A percentile compares a stretch with the other conserved stretches of the same genome.
Evolutionary conservation across 1,140 invertebrate genomes (phyloP).

Genomic region (Bombus huntii): DNA sequence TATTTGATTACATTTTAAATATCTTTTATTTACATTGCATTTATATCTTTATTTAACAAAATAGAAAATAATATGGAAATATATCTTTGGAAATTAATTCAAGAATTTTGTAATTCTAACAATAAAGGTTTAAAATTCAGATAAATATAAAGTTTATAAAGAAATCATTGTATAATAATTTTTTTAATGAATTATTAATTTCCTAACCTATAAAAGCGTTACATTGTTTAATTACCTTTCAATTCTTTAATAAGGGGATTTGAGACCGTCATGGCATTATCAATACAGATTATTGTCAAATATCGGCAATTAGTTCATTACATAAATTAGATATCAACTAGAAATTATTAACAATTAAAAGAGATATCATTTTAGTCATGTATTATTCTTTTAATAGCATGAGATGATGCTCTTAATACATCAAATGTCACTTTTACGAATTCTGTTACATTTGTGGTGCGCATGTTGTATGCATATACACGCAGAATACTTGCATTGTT

Average conservation of each 20-base stretch:
- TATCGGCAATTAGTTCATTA: background rate
- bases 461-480: background rate
- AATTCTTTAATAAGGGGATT: slow-evolving; percentile 83
- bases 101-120: background rate
- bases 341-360: background rate
- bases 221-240: slow-evolving; percentile 80
- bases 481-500: background rate
- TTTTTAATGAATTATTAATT: background rate
- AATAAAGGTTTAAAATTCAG: background rate
- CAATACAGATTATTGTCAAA: slow-evolving; percentile 14
- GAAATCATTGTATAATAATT: background rate
- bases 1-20: background rate
- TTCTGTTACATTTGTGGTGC: background rate
- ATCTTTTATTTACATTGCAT: background rate
- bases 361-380: background rate
- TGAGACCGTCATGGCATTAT: slow-evolving; percentile 81
- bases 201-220: slow-evolving; percentile 29
- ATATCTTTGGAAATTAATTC: background rate
- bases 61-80: background rate
- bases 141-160: background rate
- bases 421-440: background rate
- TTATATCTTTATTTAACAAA: background rate
- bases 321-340: background rate
- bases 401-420: background rate
- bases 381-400: background rate